These are phyloP conservation scores for Gortyna flavago DNA, from an alignment of 2,888 invertebrate species.

Conservation along the genomic window DNA sequence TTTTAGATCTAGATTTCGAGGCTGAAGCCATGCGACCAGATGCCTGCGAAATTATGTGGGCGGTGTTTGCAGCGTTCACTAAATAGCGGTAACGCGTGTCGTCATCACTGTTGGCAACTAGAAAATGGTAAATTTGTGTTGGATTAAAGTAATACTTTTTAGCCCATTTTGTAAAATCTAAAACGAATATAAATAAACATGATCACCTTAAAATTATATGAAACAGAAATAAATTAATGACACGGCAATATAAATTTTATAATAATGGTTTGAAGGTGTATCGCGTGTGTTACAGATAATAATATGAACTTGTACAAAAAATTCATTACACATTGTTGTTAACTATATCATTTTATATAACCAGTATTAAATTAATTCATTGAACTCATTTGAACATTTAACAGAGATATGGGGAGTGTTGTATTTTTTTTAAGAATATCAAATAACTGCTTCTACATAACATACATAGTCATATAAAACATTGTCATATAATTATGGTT, in stretches of 20 bases:
- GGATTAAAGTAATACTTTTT: constrained; percentile 61
- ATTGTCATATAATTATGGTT: constrained; percentile 52
- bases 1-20: constrained; percentile 99
- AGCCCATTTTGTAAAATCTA: constrained; percentile 63
- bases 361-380: constrained; percentile 70
- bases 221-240: constrained; percentile 38
- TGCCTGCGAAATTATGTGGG: constrained; percentile 99
- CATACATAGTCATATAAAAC: constrained; percentile 46
- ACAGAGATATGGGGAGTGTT: constrained; percentile 25
- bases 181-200: constrained; percentile 59
- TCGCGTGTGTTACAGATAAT: constrained; percentile 26
- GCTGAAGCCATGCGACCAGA: constrained; percentile 97
- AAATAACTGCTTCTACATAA: constrained; percentile 28
- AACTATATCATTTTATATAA: constrained; percentile 53
- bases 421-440: constrained; percentile 35
- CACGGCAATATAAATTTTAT: constrained; percentile 33
- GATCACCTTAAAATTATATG: constrained; percentile 43
- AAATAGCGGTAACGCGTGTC: constrained; percentile 92
- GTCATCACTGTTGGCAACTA: constrained; percentile 67
- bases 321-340: constrained; percentile 39
- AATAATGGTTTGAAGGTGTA: constrained; percentile 39
- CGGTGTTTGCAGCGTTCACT: constrained; percentile 99
- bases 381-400: constrained; percentile 45
- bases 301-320: constrained; percentile 65
- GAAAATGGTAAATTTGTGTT: constrained; percentile 67